Evolutionary conservation across 2,797 vertebrate species (phyloP).

Genomic region (Labeo calbasu): DNA sequence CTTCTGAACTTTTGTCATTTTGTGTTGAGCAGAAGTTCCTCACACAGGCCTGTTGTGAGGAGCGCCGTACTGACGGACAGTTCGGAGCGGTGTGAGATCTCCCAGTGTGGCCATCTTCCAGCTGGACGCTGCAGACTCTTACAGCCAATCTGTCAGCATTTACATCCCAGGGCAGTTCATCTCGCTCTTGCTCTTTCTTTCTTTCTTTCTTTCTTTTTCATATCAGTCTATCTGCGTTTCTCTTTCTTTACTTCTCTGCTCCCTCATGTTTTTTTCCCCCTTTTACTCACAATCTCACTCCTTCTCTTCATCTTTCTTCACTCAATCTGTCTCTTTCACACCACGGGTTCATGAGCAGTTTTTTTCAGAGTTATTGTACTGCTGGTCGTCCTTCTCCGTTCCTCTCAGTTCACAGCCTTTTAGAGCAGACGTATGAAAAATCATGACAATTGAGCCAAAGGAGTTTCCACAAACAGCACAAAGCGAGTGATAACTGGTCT

Average conservation of each 20-base stretch:
- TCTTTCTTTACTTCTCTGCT: neutral
- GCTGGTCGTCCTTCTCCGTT: conserved; percentile 2
- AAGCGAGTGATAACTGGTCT: conserved; percentile 50
- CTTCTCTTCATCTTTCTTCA: neutral
- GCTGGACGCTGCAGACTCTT: conserved; percentile 35
- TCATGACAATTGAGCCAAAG: conserved; percentile 45
- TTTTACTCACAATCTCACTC: neutral
- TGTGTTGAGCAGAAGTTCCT: conserved; percentile 16
- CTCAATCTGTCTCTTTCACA: conserved; percentile 14
- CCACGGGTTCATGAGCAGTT: neutral
- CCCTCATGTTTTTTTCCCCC: neutral
- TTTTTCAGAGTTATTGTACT: conserved; percentile 12
- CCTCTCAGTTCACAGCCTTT: conserved; percentile 38
- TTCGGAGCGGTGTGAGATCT: conserved; percentile 35
- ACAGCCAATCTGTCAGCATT: conserved; percentile 51
- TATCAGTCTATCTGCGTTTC: neutral
- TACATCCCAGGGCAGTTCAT: conserved; percentile 48
- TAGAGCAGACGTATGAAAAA: conserved; percentile 33
- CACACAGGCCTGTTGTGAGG: conserved; percentile 10
- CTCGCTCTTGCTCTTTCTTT: conserved; percentile 34
- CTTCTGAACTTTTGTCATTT: conserved; percentile 14
- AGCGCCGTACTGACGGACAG: conserved; percentile 9
- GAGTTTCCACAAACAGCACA: conserved; percentile 46
- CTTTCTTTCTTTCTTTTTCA: conserved; percentile 30
- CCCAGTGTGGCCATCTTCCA: conserved; percentile 50